Evolutionary conservation across 37 sponge, comb jelly and placozoan species (phyloP).

Genomic region (Chondrilla cf. caribensis): DNA sequence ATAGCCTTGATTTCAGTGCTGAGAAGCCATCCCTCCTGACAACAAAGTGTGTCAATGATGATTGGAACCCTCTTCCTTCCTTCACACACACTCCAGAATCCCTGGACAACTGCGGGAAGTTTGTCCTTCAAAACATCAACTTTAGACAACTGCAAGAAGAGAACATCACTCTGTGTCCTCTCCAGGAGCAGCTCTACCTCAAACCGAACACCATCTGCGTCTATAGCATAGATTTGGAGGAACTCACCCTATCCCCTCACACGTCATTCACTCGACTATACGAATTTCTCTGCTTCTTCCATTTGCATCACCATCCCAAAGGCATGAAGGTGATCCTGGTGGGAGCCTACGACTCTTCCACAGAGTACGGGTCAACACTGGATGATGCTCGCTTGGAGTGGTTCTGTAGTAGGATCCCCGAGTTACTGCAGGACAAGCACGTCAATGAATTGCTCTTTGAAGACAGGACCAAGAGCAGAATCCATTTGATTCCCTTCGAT

Average conservation of each 20-base stretch:
- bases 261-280: not conserved
- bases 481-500: not conserved
- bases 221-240: constrained; percentile 5
- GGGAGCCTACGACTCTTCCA: constrained; percentile 1
- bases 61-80: too few relatives aligned
- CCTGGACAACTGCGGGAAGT: too few relatives aligned
- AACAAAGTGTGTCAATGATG: too few relatives aligned
- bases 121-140: constrained; percentile 5
- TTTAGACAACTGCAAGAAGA: constrained; percentile 9
- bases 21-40: too few relatives aligned
- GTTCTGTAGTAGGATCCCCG: not conserved
- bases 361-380: not conserved
- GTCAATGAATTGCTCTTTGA: constrained; percentile 17
- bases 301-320: not conserved
- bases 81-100: too few relatives aligned
- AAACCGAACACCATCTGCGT: constrained; percentile 39
- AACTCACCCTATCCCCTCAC: not conserved
- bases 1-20: too few relatives aligned
- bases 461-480: not conserved
- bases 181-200: constrained; percentile 50
- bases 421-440: not conserved
- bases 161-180: constrained; percentile 62
- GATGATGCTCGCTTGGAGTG: not conserved
- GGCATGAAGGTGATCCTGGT: constrained; percentile 20
- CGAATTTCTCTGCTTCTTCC: constrained; percentile 11